phyloP scores from a whole-genome alignment of 1,140 invertebrate species.

The Zaprionus capensis region DNA sequence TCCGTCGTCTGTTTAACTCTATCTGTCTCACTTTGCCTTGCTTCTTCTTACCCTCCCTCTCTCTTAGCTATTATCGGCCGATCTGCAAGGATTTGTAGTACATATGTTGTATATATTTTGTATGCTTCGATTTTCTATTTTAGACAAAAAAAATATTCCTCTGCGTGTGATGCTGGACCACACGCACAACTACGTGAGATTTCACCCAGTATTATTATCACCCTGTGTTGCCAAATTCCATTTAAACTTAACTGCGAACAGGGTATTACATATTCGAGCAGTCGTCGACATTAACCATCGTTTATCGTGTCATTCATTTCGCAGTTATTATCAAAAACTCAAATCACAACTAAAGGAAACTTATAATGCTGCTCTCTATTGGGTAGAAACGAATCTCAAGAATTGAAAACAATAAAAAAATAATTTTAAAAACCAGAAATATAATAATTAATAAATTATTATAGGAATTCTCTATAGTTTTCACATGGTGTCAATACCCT shows the following conservation, averaged over 20 bases:
- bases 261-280: neutral
- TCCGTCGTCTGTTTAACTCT: no score
- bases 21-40: no score
- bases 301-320: neutral
- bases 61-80: neutral
- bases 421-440: neutral
- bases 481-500: neutral
- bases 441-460: neutral
- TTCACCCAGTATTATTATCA: neutral
- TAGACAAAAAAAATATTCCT: neutral
- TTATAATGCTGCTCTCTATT: neutral
- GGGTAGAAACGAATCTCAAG: neutral
- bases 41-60: no score
- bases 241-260: neutral
- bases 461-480: neutral
- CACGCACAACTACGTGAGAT: neutral
- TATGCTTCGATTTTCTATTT: neutral
- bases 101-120: neutral
- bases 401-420: neutral
- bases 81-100: neutral
- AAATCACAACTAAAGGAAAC: neutral
- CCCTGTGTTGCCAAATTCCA: constrained; percentile 8
- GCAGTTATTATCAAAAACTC: neutral
- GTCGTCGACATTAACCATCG: neutral
- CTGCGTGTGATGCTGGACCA: neutral